A percentile compares a stretch with the other conserved stretches of the same genome.
Evolutionary conservation across 2,888 invertebrate genomes (phyloP).

Genomic region (Deroplatys truncata): DNA sequence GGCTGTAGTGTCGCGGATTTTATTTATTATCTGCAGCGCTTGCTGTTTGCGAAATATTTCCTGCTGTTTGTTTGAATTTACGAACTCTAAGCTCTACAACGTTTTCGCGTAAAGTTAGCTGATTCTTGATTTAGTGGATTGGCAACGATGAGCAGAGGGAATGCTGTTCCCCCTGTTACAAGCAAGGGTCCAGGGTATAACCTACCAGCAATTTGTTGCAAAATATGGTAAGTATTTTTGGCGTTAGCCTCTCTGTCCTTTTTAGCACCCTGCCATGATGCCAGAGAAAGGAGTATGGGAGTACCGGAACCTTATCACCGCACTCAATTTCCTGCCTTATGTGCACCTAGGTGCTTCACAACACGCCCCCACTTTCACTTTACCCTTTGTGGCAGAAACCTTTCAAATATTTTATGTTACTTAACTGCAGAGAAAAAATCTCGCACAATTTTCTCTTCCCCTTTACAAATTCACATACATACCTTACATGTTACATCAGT

Average conservation of each 20-base stretch:
- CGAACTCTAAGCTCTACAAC: not conserved
- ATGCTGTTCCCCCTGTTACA: not conserved
- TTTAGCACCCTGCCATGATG: not conserved
- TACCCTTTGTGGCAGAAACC: not conserved
- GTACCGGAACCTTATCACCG: conserved; percentile 28
- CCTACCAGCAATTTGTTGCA: not conserved
- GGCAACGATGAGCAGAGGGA: not conserved
- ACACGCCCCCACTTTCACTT: not conserved
- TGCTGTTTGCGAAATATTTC: too few relatives aligned
- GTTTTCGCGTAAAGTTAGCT: not conserved
- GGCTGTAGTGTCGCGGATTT: too few relatives aligned
- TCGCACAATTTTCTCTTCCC: too few relatives aligned
- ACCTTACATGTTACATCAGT: too few relatives aligned
- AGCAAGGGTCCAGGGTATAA: not conserved
- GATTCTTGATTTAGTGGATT: not conserved
- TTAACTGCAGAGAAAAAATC: not conserved
- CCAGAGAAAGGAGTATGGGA: not conserved
- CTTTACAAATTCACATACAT: too few relatives aligned
- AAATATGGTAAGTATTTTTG: not conserved
- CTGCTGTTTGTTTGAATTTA: too few relatives aligned
- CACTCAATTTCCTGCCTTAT: conserved; percentile 31
- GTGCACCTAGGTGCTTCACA: not conserved
- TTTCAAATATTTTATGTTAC: not conserved
- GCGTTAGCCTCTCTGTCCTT: not conserved
- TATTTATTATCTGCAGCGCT: too few relatives aligned